These are phyloP conservation scores for Phasia obesa DNA, from an alignment of 2,888 invertebrate species.

Conservation along the genomic window DNA sequence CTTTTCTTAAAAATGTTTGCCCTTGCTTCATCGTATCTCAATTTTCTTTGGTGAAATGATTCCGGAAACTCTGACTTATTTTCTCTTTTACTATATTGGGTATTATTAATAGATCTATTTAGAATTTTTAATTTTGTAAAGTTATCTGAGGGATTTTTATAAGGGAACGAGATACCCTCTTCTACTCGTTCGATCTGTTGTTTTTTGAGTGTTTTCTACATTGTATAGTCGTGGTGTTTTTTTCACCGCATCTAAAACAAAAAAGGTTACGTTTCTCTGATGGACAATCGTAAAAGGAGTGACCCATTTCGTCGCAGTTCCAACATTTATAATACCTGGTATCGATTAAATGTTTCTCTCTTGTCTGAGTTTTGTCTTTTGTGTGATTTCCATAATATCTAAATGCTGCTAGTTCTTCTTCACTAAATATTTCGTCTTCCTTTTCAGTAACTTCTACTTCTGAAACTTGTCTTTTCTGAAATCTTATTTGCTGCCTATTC, in stretches of 20 bases:
- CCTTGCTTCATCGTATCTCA: background rate
- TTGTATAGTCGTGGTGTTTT: conserved; percentile 10
- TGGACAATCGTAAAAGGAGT: conserved; percentile 15
- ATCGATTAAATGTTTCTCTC: background rate
- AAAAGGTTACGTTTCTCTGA: background rate
- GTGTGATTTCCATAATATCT: background rate
- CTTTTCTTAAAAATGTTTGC: background rate
- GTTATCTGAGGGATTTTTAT: background rate
- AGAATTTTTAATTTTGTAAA: background rate
- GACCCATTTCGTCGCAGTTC: conserved; percentile 19
- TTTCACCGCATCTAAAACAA: conserved; percentile 22
- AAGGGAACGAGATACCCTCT: conserved; percentile 17
- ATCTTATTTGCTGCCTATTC: background rate
- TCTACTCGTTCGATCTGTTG: conserved; percentile 14
- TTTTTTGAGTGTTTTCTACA: conserved; percentile 7
- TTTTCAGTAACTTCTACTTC: background rate
- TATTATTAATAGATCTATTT: background rate
- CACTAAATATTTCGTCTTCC: background rate
- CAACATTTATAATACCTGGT: conserved; percentile 1
- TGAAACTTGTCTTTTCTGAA: background rate
- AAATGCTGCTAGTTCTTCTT: background rate
- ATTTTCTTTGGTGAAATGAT: conserved; percentile 16
- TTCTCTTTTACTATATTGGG: too few relatives aligned
- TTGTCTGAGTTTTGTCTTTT: too few relatives aligned
- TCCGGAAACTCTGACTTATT: too few relatives aligned